Base-by-base conservation (phyloP, 2,888 invertebrate genomes). In the Tipula lateralis region DNA sequence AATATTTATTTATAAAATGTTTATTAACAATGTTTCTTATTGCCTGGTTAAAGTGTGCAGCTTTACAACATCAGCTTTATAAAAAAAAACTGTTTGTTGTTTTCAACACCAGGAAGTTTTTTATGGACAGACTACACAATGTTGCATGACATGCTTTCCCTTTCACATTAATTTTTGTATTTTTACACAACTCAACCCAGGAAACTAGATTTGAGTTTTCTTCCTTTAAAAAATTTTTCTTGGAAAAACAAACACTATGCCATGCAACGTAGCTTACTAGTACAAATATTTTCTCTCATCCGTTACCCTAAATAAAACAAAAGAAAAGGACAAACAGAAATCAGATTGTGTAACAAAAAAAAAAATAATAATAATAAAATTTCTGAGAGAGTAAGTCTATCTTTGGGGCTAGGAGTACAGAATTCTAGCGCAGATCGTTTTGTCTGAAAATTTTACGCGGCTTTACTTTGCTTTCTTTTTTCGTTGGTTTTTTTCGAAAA, bases 1-100 rank as follows among this genome's bases (percentile, higher is more conserved):
- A 24, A 66, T 66, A 66, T 66, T 66, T 24, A 66, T 66, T 66
- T 24, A 66, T 66, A 66, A 66, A 50, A 24, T 66, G 66, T 66
- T 66, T 24, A 66, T 66, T n/a, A 66, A 66, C 7, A 66, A 9
- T 66, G 66, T 66, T 66, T 66, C 66, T 66, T 66, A 66, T 66
- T 66, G 66, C 66, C 66, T 66, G 66, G 66, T 66, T 66, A 66
- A 66, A 66, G 66, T 66, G 66, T 66, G 66, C 66, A 66, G 66
- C 66, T 66, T 66, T 66, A 66, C 66, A 66, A 66, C 66, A 66
- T 66, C 66, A 66, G 66, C 66, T 66, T 66, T 66, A 66, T 66
- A 24, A 66, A 66, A 66, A 16, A 36, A n/a, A n/a, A n/a, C 32
- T 32, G n/a, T n/a, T n/a, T n/a, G 32, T 32, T 32, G 32, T 32